Evolutionary conservation across 2,797 vertebrate species (phyloP).

Genomic region (Acanthurus leucopareius): DNA sequence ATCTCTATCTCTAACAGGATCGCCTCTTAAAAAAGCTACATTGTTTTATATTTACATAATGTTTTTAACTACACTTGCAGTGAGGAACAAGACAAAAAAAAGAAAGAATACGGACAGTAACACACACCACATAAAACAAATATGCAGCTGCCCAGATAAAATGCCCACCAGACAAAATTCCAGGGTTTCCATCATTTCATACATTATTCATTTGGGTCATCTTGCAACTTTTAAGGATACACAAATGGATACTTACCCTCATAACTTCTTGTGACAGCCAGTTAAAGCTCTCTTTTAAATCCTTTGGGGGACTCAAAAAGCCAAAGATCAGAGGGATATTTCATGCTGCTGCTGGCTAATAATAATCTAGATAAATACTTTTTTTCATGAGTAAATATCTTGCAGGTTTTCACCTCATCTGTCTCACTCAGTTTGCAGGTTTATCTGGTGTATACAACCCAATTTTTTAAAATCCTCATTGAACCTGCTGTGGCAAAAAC

Average conservation of each 20-base stretch:
- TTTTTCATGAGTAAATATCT: conserved; percentile 33
- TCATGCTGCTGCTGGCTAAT: conserved; percentile 12
- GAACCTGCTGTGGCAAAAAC: conserved; percentile 33
- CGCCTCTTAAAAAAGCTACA: neutral
- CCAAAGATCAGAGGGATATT: conserved; percentile 9
- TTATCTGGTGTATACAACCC: conserved; percentile 21
- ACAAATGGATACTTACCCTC: neutral
- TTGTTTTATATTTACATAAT: neutral
- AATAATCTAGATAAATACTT: conserved; percentile 27
- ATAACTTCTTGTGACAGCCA: conserved; percentile 7
- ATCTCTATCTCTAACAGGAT: too few species aligned
- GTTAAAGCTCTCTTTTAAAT: conserved; percentile 14
- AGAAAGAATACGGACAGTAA: neutral
- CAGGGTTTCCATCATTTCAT: conserved; percentile 12
- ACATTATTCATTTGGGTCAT: conserved; percentile 33
- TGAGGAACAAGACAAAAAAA: neutral
- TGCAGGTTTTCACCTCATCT: conserved; percentile 9
- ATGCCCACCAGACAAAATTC: neutral
- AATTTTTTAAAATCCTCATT: conserved; percentile 36
- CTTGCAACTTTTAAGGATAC: conserved; percentile 13
- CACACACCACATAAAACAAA: neutral
- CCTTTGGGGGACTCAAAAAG: conserved; percentile 8
- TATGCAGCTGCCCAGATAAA: neutral
- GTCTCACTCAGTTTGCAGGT: conserved; percentile 23
- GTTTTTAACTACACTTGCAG: neutral